A percentile compares a stretch with the other conserved stretches of the same genome.
phyloP scores from a whole-genome alignment of 1,140 invertebrate species.

The Aradophagus sp. region DNA sequence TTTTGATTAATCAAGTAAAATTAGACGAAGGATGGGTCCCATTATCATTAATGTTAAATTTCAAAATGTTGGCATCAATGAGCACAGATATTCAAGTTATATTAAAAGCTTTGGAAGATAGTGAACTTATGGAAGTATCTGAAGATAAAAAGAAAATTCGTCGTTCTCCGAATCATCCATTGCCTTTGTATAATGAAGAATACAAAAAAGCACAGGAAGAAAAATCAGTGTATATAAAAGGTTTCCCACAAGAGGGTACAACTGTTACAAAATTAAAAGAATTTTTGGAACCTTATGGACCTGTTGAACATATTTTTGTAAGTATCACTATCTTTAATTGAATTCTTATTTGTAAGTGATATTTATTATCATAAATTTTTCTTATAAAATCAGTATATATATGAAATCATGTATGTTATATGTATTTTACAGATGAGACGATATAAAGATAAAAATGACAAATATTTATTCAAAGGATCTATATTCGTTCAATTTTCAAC shows the following conservation, averaged over 20 bases:
- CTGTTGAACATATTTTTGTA: constrained; percentile 84
- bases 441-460: constrained; percentile 81
- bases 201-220: constrained; percentile 84
- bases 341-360: no score
- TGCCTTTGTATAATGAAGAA: constrained; percentile 90
- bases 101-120: constrained; percentile 83
- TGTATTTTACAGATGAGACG: constrained; percentile 81
- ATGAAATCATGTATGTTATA: constrained; percentile 1
- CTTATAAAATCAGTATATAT: no score
- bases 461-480: constrained; percentile 89
- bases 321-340: no score
- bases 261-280: constrained; percentile 83
- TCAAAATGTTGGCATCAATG: constrained; percentile 88
- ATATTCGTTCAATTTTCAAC: constrained; percentile 89
- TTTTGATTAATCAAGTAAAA: constrained; percentile 85
- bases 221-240: constrained; percentile 91
- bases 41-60: constrained; percentile 88
- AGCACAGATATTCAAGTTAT: constrained; percentile 83
- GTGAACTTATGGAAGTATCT: constrained; percentile 86
- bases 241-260: constrained; percentile 83
- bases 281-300: constrained; percentile 83
- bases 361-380: no score
- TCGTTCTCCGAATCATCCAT: constrained; percentile 82
- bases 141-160: constrained; percentile 90
- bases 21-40: constrained; percentile 94